Base-by-base conservation (phyloP, 1,140 invertebrate species). In the Zaprionus ghesquierei region DNA sequence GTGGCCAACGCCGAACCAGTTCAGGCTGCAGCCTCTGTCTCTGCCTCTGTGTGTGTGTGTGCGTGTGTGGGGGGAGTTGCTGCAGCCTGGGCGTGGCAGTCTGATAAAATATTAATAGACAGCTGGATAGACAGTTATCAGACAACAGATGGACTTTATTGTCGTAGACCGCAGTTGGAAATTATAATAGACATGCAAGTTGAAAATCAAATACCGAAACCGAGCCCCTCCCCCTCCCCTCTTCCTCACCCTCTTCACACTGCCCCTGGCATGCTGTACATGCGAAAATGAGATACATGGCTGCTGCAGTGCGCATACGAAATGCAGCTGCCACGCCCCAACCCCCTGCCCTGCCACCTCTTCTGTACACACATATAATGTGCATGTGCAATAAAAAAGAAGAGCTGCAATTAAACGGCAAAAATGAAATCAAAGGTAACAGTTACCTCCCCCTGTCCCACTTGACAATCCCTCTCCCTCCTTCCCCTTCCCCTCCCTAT, bases 21-120 rank as follows among this genome's bases (percentile, higher is more conserved):
- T 61, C 50, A 51, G n/a, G n/a, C n/a, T 50, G 5, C 51, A 5
- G 59, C 35, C 60, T 55, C 31, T 41, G 49, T 50, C 22, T 25
- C 31, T 23, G 56, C 23, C 41, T 54, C 27, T 27, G 13, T 23
- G 53, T 31, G 55, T 64, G 23, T 54, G 35, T 65, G 2, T 53
- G 33, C 13, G 33, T 53, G 33, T 13, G 13, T 8, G 22, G 33
- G 10, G 10, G 23, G 22, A 2, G 15, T 46, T 56, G 38, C 53
- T 18, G 20, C 41, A 46, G 59, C 35, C 35, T 15, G 80, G 69
- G 76, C 79, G 81, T 73, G 86, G 71, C 74, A 70, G 81, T 66
- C 77, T 81, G 86, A 86, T 90, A 90, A 90, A 90, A 90, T 90
- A 90, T 90, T 89, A 86, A 90, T 90, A 90, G 87, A 90, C 87